These are phyloP conservation scores for Bombus huntii DNA, from an alignment of 1,140 invertebrate species.

Conservation along the genomic window DNA sequence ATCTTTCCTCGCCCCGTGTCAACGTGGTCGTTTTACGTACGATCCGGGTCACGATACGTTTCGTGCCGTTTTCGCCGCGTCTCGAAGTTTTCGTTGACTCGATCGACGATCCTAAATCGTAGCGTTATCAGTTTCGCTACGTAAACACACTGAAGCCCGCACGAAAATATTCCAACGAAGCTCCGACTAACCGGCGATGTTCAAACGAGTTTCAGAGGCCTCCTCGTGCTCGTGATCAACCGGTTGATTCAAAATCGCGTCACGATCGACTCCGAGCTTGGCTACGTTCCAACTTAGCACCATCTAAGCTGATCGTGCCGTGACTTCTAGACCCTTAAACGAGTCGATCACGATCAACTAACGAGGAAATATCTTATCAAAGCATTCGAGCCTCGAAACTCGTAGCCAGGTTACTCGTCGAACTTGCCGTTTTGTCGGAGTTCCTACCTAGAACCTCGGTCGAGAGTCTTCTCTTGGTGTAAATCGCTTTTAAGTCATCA, in stretches of 20 bases:
- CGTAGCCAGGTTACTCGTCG: neutral
- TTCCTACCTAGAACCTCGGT: conserved; percentile 90
- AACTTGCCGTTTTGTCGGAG: neutral
- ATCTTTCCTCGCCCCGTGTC: conserved; percentile 92
- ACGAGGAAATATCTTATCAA: neutral
- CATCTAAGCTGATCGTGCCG: conserved; percentile 22
- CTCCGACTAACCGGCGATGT: neutral
- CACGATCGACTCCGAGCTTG: conserved; percentile 26
- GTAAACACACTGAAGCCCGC: conserved; percentile 30
- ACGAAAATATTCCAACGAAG: neutral
- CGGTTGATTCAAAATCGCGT: conserved; percentile 30
- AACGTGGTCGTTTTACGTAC: conserved; percentile 95
- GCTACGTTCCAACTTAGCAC: conserved; percentile 2
- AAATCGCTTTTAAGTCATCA: conserved; percentile 89
- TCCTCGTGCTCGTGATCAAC: neutral
- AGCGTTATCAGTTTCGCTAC: conserved; percentile 20
- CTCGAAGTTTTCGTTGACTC: conserved; percentile 91
- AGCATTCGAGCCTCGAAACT: neutral
- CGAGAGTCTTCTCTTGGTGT: conserved; percentile 91
- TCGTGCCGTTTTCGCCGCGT: conserved; percentile 88
- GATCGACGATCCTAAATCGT: conserved; percentile 85
- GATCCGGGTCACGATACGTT: conserved; percentile 92
- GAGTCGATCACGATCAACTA: neutral
- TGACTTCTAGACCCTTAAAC: neutral
- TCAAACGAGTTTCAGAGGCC: neutral